These are phyloP conservation scores for Caenorhabditis remanei DNA, from an alignment of 1,140 invertebrate species.

Conservation along the genomic window DNA sequence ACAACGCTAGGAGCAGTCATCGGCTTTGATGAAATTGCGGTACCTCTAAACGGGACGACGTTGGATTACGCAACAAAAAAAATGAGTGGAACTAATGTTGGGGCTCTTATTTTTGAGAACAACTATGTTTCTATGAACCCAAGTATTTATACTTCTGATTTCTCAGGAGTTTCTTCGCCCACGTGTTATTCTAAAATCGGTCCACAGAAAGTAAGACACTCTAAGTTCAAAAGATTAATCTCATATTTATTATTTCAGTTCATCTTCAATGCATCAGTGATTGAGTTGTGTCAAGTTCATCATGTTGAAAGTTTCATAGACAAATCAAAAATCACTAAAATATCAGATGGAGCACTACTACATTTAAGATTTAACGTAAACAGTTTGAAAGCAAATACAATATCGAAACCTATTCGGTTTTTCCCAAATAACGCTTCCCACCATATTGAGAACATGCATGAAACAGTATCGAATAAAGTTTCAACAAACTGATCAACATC, in stretches of 20 bases:
- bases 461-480: not conserved
- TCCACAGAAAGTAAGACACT: not conserved
- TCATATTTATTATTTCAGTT: not conserved
- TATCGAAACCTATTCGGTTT: not conserved
- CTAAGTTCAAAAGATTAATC: no score
- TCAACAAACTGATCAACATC: not conserved
- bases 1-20: not conserved
- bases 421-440: not conserved
- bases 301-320: not conserved
- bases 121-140: not conserved
- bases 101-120: not conserved
- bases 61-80: not conserved
- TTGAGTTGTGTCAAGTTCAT: not conserved
- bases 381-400: not conserved
- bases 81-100: not conserved
- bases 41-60: not conserved
- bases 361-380: not conserved
- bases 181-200: not conserved
- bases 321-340: not conserved
- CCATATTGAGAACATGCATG: not conserved
- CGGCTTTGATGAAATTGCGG: conserved; percentile 17
- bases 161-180: not conserved
- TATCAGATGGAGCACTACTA: not conserved
- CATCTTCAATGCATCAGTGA: not conserved
- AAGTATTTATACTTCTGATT: not conserved